Conservation (phyloP, 2,113 vertebrate species). For the Otolemur garnettii region DNA sequence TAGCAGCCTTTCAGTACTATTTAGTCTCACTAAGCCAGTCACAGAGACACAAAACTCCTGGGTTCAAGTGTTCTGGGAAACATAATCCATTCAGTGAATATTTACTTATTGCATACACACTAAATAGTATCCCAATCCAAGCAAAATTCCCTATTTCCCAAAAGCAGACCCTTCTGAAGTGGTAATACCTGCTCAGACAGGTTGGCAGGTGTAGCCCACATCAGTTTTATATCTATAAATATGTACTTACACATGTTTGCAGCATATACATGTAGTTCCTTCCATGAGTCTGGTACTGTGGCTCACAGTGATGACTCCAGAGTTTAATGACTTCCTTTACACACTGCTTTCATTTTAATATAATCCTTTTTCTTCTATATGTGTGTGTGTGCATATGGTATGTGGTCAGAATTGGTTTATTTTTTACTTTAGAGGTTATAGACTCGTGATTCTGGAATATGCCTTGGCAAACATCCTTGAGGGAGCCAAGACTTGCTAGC, state of each 20-base stretch:
- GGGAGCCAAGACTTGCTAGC: constrained; percentile 44
- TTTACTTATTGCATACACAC: not conserved
- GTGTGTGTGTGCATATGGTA: too few species aligned
- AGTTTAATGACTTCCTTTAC: not conserved
- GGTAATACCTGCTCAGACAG: not conserved
- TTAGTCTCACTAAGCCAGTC: not conserved
- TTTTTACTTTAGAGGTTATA: not conserved
- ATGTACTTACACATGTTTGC: not conserved
- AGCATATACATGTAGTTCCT: not conserved
- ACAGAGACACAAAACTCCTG: not conserved
- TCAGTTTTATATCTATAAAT: not conserved
- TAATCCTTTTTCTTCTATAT: not conserved
- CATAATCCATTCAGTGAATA: not conserved
- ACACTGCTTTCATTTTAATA: not conserved
- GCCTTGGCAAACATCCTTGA: not conserved
- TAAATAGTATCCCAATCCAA: not conserved
- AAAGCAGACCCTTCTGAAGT: not conserved
- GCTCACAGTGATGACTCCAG: not conserved
- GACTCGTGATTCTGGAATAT: not conserved
- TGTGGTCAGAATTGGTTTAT: not conserved
- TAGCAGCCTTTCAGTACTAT: not conserved
- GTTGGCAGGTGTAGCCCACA: not conserved
- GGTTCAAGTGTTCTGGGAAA: not conserved
- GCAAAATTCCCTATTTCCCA: not conserved
- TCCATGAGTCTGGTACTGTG: not conserved